These are phyloP conservation scores for Irena cyanogastra DNA, from an alignment of 2,113 vertebrate genomes.

Conservation along the genomic window DNA sequence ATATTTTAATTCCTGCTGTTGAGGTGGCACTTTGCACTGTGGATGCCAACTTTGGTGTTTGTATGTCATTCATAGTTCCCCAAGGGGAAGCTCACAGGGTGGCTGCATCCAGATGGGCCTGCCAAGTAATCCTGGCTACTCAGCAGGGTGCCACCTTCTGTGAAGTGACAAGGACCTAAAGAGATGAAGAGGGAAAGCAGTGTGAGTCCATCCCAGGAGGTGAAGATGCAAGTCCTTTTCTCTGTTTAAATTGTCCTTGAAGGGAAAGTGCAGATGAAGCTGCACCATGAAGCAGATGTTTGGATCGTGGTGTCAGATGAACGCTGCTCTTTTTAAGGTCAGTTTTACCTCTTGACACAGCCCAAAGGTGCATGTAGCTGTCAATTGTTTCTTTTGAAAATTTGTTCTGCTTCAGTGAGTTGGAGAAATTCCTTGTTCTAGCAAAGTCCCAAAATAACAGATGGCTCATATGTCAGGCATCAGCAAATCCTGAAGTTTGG, in stretches of 20 bases:
- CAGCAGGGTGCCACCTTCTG: slow-evolving; percentile 24
- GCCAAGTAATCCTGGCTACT: slow-evolving; percentile 34
- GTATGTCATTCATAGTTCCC: slow-evolving; percentile 4
- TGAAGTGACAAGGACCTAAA: slow-evolving; percentile 35
- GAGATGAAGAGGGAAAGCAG: slow-evolving; percentile 45
- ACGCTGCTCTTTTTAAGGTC: background rate
- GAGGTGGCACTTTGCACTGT: background rate
- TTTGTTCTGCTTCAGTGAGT: background rate
- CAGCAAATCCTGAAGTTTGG: background rate
- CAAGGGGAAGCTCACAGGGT: slow-evolving; percentile 14
- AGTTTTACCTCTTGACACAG: background rate
- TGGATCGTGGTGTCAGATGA: background rate
- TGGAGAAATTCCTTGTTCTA: background rate
- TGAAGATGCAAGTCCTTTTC: slow-evolving; percentile 16
- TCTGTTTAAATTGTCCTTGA: slow-evolving; percentile 40
- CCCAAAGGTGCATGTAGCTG: background rate
- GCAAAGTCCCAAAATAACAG: background rate
- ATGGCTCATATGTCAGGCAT: background rate
- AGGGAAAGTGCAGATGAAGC: background rate
- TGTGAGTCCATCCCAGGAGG: background rate
- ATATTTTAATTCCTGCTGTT: background rate
- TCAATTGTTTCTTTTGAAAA: background rate
- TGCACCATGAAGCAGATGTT: slow-evolving; percentile 16
- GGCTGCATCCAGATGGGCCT: slow-evolving; percentile 42
- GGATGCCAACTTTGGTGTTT: slow-evolving; percentile 26